Evolutionary conservation across 2,113 vertebrate genomes (phyloP).

Genomic region (Sapayoa aenigma): DNA sequence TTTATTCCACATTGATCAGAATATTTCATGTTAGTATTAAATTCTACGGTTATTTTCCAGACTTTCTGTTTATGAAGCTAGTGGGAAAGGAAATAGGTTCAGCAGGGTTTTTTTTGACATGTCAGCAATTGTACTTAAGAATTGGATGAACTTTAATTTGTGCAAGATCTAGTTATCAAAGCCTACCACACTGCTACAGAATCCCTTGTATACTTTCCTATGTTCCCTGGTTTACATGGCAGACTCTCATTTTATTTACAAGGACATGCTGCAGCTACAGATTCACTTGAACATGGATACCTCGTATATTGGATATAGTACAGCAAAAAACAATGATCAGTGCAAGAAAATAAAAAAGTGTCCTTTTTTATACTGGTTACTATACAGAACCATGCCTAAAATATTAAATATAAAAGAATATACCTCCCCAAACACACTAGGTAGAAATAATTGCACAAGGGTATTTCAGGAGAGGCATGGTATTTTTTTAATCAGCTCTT

Average conservation of each 20-base stretch:
- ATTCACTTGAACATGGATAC: background rate
- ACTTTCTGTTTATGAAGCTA: background rate
- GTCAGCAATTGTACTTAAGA: background rate
- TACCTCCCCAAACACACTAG: background rate
- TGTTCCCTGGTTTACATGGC: background rate
- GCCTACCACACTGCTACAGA: rapidly evolving
- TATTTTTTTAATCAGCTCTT: background rate
- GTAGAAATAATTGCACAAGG: background rate
- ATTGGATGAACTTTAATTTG: background rate
- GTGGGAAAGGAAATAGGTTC: background rate
- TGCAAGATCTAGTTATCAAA: background rate
- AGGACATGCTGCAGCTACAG: background rate
- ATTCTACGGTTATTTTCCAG: background rate
- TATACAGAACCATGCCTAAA: background rate
- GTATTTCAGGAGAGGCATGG: background rate
- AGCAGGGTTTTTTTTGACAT: background rate
- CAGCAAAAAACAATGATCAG: background rate
- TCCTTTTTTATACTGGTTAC: background rate
- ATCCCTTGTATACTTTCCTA: background rate
- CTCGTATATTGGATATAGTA: background rate
- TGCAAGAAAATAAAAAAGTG: background rate
- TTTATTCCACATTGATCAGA: background rate
- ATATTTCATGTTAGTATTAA: rapidly evolving
- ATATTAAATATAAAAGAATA: background rate
- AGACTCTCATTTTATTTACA: background rate